These are phyloP conservation scores for Anorthoa munda DNA, from an alignment of 2,888 invertebrate genomes.

Conservation along the genomic window DNA sequence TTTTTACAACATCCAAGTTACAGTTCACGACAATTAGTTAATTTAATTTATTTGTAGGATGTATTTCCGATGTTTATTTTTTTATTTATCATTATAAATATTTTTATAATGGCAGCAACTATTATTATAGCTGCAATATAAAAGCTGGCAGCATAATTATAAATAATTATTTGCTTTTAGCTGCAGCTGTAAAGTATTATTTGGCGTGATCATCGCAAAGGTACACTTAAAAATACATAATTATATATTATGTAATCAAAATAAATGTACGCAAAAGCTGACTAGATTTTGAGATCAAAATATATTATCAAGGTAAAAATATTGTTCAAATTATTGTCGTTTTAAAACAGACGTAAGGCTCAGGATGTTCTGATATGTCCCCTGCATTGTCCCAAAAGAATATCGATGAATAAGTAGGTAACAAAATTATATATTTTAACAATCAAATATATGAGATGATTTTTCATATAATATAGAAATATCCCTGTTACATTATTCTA, in stretches of 20 bases:
- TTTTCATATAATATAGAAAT: conserved; percentile 51
- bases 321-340: conserved; percentile 62
- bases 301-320: conserved; percentile 33
- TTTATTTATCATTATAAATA: not conserved
- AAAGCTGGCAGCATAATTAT: conserved; percentile 19
- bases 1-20: conserved; percentile 59
- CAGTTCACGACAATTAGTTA: conserved; percentile 50
- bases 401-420: conserved; percentile 43
- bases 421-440: conserved; percentile 25
- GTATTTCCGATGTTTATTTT: conserved; percentile 4
- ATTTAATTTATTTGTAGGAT: conserved; percentile 21
- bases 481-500: conserved; percentile 62
- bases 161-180: not conserved
- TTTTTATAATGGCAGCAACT: not conserved
- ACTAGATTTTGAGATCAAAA: conserved; percentile 67
- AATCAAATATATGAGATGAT: conserved; percentile 49
- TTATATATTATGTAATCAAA: conserved; percentile 5
- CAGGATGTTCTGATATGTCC: conserved; percentile 66
- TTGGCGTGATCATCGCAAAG: conserved; percentile 19
- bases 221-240: conserved; percentile 16
- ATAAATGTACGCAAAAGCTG: conserved; percentile 49
- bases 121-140: not conserved
- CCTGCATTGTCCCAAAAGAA: conserved; percentile 55
- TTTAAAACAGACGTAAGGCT: conserved; percentile 56
- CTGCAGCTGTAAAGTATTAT: conserved; percentile 29